phyloP scores from a whole-genome alignment of 2,888 invertebrate species.

The Folsomia candida region DNA sequence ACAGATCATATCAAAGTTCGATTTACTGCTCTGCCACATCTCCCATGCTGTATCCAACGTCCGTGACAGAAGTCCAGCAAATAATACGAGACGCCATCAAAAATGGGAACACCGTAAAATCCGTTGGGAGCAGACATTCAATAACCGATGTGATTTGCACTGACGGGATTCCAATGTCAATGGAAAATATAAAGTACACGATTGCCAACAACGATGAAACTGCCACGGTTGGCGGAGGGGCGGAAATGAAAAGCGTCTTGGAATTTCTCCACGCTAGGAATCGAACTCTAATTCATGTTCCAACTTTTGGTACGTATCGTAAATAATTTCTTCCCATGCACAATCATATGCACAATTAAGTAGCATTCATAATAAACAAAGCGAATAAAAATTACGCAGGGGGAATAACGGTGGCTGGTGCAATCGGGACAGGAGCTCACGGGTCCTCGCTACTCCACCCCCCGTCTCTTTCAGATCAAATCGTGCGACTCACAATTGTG shows the following conservation, averaged over 20 bases:
- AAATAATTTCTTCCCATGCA: background rate
- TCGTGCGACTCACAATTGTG: slow-evolving; percentile 27
- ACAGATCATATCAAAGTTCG: slow-evolving; percentile 34
- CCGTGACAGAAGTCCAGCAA: slow-evolving; percentile 22
- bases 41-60: slow-evolving; percentile 22
- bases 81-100: slow-evolving; percentile 27
- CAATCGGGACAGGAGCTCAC: slow-evolving; percentile 33
- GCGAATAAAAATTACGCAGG: too few species aligned
- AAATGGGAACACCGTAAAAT: slow-evolving; percentile 24
- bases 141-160: slow-evolving; percentile 39
- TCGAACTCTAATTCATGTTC: slow-evolving; percentile 22
- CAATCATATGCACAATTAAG: too few species aligned
- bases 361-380: too few species aligned
- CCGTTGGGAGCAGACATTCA: slow-evolving; percentile 32
- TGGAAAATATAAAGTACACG: slow-evolving; percentile 24
- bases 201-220: slow-evolving; percentile 9
- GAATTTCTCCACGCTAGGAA: slow-evolving; percentile 17
- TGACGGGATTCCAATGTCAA: slow-evolving; percentile 30
- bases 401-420: slow-evolving; percentile 38
- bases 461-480: slow-evolving; percentile 33
- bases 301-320: slow-evolving; percentile 23
- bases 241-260: slow-evolving; percentile 18
- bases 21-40: slow-evolving; percentile 29
- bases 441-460: slow-evolving; percentile 32
- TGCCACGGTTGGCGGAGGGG: slow-evolving; percentile 28